Conservation (phyloP, 23 tunicate species). For the Aplidium turbinatum region DNA sequence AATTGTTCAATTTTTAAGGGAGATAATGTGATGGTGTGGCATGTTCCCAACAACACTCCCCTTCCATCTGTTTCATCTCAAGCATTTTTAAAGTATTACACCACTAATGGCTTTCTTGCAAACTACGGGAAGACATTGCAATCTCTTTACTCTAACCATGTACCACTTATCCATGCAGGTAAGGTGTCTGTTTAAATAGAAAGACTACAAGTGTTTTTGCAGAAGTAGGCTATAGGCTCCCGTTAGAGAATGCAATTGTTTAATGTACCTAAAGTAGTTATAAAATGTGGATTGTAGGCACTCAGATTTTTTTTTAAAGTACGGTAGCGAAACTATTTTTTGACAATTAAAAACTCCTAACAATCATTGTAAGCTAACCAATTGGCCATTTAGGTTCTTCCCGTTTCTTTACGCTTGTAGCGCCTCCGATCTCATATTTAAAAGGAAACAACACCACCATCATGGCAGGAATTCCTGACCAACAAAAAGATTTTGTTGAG, state of each 20-base stretch:
- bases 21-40: conserved; percentile 60
- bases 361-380: not conserved
- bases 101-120: conserved; percentile 39
- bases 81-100: conserved; percentile 58
- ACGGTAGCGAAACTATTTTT: too few species aligned
- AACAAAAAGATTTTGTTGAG: conserved; percentile 8
- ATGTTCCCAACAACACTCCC: conserved; percentile 42
- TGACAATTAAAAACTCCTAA: too few species aligned
- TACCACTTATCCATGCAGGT: conserved; percentile 49
- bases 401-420: conserved; percentile 17
- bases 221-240: too few species aligned
- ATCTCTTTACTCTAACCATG: conserved; percentile 26
- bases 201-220: too few species aligned
- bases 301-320: not conserved
- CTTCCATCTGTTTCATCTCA: not conserved
- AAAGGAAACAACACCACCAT: conserved; percentile 27
- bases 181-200: too few species aligned
- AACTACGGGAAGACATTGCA: conserved; percentile 53
- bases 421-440: conserved; percentile 8
- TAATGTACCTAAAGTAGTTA: conserved; percentile 1
- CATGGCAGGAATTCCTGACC: conserved; percentile 10
- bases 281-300: not conserved
- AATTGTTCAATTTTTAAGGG: too few species aligned
- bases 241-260: too few species aligned
- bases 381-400: not conserved